Conservation (phyloP, 2,797 vertebrate species). For the Danio jaintianensis region DNA sequence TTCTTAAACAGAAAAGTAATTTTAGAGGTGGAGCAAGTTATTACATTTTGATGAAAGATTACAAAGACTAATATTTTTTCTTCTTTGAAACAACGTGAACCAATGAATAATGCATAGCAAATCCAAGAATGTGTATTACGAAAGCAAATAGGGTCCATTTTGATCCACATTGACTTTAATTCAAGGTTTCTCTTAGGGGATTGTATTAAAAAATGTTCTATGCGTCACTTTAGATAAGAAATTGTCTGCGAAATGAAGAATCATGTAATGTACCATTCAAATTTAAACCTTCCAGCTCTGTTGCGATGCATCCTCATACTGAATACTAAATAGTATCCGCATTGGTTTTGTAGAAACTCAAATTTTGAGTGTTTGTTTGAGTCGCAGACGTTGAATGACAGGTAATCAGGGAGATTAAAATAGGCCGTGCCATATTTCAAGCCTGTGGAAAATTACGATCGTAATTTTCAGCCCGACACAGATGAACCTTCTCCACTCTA, state of each 20-base stretch:
- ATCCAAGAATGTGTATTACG: not conserved
- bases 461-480: constrained; percentile 81
- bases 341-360: constrained; percentile 66
- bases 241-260: constrained; percentile 21
- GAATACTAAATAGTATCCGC: constrained; percentile 5
- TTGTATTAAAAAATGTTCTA: constrained; percentile 19
- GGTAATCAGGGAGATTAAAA: constrained; percentile 81
- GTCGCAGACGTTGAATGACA: constrained; percentile 81
- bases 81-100: constrained; percentile 4
- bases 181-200: constrained; percentile 12
- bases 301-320: not conserved
- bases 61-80: not conserved
- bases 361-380: constrained; percentile 79
- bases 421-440: constrained; percentile 79
- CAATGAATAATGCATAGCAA: constrained; percentile 22
- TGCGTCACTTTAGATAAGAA: constrained; percentile 31
- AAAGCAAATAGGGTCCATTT: constrained; percentile 26
- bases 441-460: constrained; percentile 83
- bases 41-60: constrained; percentile 28
- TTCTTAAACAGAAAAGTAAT: constrained; percentile 3
- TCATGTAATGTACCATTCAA: not conserved
- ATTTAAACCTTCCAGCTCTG: not conserved
- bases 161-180: constrained; percentile 19
- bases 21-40: constrained; percentile 14
- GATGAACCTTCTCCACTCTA: constrained; percentile 76